Evolutionary conservation across 1,140 invertebrate species (phyloP).

Genomic region (Zaprionus capensis): DNA sequence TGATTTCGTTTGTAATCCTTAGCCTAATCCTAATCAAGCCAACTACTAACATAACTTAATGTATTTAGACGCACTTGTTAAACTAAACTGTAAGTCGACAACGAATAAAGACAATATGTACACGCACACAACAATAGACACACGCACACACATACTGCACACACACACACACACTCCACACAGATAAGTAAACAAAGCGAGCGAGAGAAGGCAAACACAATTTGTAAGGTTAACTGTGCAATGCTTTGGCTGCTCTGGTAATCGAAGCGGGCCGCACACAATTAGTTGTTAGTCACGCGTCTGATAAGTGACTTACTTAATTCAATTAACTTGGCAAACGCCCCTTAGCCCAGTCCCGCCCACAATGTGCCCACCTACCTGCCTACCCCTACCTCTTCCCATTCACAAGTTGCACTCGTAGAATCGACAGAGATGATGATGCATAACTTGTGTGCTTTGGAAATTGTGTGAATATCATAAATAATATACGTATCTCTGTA

Average conservation of each 20-base stretch:
- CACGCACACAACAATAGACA: slow-evolving; percentile 3
- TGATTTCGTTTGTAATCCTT: slow-evolving; percentile 57
- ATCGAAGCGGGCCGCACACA: slow-evolving; percentile 64
- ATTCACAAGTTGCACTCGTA: slow-evolving; percentile 1
- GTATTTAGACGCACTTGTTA: slow-evolving; percentile 78
- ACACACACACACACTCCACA: slow-evolving; percentile 35
- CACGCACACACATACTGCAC: slow-evolving; percentile 9
- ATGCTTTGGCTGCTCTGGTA: slow-evolving; percentile 47
- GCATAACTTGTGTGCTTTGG: slow-evolving; percentile 46
- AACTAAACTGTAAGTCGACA: slow-evolving; percentile 74
- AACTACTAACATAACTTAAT: slow-evolving; percentile 69
- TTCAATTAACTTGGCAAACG: slow-evolving; percentile 66
- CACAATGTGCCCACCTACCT: neutral
- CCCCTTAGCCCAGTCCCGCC: slow-evolving; percentile 2
- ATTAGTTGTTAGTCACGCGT: slow-evolving; percentile 79
- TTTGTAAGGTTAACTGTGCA: slow-evolving; percentile 68
- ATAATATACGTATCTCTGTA: slow-evolving; percentile 23
- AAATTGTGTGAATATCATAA: slow-evolving; percentile 40
- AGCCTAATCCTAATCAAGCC: slow-evolving; percentile 61
- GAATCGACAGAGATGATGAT: slow-evolving; percentile 31
- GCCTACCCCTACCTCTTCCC: neutral
- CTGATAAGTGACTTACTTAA: slow-evolving; percentile 81
- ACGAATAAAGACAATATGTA: slow-evolving; percentile 80
- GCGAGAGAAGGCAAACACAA: slow-evolving; percentile 34
- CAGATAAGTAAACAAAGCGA: slow-evolving; percentile 24